Base-by-base conservation (phyloP, 1,140 invertebrate species). In the Mycetomoellerius zeteki region DNA sequence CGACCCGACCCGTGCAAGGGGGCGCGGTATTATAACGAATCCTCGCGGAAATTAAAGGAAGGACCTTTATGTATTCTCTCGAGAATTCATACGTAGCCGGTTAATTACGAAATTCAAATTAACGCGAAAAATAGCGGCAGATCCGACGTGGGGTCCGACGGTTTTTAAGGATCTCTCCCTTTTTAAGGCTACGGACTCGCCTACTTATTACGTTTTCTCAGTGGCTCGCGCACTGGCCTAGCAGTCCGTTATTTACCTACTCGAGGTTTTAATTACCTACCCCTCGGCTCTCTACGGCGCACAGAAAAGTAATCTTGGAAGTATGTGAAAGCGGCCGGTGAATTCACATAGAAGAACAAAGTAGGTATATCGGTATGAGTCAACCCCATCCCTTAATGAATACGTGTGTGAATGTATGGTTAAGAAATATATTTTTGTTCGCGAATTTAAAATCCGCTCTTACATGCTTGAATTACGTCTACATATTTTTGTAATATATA, bases 101-200 rank as follows among this genome's bases (percentile, higher is more conserved):
- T 94, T 95, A 95, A 95, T 95, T 95, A 95, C 94, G 92, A 95
- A 95, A 95, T 95, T 95, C 94, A 95, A 95, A 95, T 95, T 95
- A 95, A 95, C 94, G 95, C 93, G 94, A 95, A 95, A 95, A 95
- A 94, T 94, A 93, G 93, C 92, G 93, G 93, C 92, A 93, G 90
- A 94, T 93, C 90, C 92, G 92, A 90, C 90, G 91, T 91, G 75
- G 76, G 58, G 54, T 37, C 71, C 65, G 87, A 89, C 89, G 90
- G 90, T 90, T 91, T 91, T 91, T 91, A 95, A 95, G 94, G 93
- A 94, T 94, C 94, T 93, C 91, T 92, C 92, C 92, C 94, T 95
- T 95, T 94, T 94, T 93, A 95, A 95, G 94, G 94, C 91, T 87
- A 87, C 88, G 81, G 87, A 92, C 92, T 93, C 93, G 93, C 93